Percentiles rank a stretch among this genome's conserved stretches.
phyloP scores from a whole-genome alignment of 2,888 invertebrate genomes.

The Andricus quercusramuli region DNA sequence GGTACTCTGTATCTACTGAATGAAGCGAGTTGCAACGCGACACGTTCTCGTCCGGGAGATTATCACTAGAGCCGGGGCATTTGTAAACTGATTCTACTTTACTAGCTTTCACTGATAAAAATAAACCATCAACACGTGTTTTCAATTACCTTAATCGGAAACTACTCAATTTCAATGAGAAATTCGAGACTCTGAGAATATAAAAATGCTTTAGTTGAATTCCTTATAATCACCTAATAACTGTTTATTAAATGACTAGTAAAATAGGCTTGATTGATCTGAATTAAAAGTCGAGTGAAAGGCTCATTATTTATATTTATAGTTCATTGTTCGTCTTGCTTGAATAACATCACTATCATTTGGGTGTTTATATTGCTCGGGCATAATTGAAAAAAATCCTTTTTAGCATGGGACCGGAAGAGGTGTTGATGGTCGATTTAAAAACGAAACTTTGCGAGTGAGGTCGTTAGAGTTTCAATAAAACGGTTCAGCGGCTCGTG shows the following conservation, averaged over 20 bases:
- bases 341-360: not conserved
- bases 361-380: not conserved
- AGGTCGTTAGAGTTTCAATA: slow-evolving; percentile 20
- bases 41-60: slow-evolving; percentile 40
- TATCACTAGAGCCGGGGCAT: slow-evolving; percentile 27
- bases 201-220: not conserved
- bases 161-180: not conserved
- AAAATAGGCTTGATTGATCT: not conserved
- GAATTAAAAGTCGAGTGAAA: not conserved
- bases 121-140: not conserved
- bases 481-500: slow-evolving; percentile 11
- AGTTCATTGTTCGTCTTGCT: not conserved
- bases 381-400: not conserved
- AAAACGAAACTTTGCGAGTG: not conserved
- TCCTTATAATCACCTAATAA: not conserved
- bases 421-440: not conserved
- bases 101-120: slow-evolving; percentile 26
- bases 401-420: not conserved
- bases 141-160: not conserved
- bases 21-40: slow-evolving; percentile 28
- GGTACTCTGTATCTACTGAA: slow-evolving; percentile 16
- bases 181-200: not conserved
- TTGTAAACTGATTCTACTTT: slow-evolving; percentile 36
- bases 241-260: not conserved
- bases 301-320: not conserved